These are phyloP conservation scores for Araneus ventricosus DNA, from an alignment of 1,140 invertebrate species.

Conservation along the genomic window DNA sequence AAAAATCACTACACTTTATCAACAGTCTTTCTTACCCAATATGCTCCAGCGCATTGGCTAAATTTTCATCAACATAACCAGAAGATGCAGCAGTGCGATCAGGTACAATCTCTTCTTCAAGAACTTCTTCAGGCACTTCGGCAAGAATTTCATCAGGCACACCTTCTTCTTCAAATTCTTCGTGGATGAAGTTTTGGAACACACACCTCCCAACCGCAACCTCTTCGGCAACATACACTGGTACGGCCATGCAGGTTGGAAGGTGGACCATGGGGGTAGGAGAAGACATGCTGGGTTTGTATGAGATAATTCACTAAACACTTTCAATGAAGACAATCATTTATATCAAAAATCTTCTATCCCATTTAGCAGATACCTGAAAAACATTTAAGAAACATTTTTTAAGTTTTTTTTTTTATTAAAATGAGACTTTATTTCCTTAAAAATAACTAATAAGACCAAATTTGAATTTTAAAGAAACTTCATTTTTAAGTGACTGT, in stretches of 20 bases:
- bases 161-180: constrained; percentile 22
- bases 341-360: background rate
- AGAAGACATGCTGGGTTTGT: background rate
- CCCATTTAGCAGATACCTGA: background rate
- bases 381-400: background rate
- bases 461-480: too few relatives aligned
- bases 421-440: too few relatives aligned
- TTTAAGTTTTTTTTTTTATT: too few relatives aligned
- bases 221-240: background rate
- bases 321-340: background rate
- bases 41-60: background rate
- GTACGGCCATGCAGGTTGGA: background rate
- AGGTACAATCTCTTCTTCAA: background rate
- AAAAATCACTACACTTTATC: background rate
- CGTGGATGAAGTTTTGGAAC: constrained; percentile 54
- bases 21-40: background rate
- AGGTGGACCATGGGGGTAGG: background rate
- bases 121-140: background rate
- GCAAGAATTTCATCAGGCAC: background rate
- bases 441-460: too few relatives aligned
- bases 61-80: background rate
- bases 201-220: background rate
- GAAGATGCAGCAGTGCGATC: background rate
- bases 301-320: background rate
- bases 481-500: too few relatives aligned